A percentile compares a stretch with the other conserved stretches of the same genome.
Evolutionary conservation across 2,888 invertebrate genomes (phyloP).

Genomic region (Parnassius apollo): DNA sequence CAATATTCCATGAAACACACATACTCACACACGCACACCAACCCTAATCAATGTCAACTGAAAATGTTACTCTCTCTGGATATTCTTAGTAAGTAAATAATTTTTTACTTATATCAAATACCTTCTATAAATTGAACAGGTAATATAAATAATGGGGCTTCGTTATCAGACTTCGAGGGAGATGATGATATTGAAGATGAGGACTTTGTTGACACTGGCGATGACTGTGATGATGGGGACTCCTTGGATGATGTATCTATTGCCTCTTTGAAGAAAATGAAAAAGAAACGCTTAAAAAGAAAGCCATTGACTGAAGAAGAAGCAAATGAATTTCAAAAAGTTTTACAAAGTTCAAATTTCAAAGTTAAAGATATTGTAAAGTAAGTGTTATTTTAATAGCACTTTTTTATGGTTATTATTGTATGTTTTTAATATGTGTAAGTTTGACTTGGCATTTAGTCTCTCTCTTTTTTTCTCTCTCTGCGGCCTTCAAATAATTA

Average conservation of each 20-base stretch:
- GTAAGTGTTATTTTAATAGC: conserved; percentile 30
- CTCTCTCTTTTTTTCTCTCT: too few species aligned
- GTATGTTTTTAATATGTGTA: too few species aligned
- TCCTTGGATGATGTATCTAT: conserved; percentile 58
- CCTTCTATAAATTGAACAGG: conserved; percentile 37
- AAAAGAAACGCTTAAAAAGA: conserved; percentile 49
- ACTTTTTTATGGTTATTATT: background rate
- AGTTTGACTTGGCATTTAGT: too few species aligned
- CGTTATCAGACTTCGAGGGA: conserved; percentile 44
- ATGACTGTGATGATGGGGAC: conserved; percentile 43
- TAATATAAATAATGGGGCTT: conserved; percentile 49
- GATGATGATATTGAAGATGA: conserved; percentile 40
- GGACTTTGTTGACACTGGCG: conserved; percentile 32
- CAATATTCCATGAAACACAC: too few species aligned
- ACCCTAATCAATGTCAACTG: too few species aligned
- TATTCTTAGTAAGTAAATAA: too few species aligned
- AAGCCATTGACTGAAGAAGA: conserved; percentile 48
- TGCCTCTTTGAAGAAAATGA: conserved; percentile 56
- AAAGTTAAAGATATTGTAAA: conserved; percentile 65
- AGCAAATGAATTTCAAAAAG: conserved; percentile 49
- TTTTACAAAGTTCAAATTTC: conserved; percentile 53
- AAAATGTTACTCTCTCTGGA: too few species aligned
- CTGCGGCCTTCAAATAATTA: too few species aligned
- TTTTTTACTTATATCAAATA: too few species aligned
- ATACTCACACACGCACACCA: too few species aligned